Evolutionary conservation across 2,113 vertebrate genomes (phyloP), one percentile per base, ranked within the genome.

Genomic region (Stercorarius parasiticus): DNA sequence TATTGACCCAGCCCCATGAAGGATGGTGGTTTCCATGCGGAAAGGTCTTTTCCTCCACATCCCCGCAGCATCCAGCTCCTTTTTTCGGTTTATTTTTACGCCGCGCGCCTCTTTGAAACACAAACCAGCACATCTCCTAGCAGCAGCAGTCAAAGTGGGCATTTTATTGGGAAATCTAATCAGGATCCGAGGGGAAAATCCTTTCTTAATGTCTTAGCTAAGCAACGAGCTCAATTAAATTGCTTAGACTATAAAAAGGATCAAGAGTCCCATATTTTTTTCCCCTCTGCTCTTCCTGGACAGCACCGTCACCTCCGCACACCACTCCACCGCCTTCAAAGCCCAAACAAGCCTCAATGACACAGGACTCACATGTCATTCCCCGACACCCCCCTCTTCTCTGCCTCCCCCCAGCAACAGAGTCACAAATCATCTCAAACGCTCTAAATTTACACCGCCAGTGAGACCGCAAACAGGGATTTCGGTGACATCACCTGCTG

Each of bases 381-480:
- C 86, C 73, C 20, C 2, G 6, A 58, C 86, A 30, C 49, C 59
- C 22, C 19, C 50, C 45, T 42, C 43, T 4, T 36, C 58, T 74
- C 45, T 17, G 3, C 85, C 53, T 90, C 38, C 84, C 67, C 95
- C 83, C 96, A 80, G 92, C 80, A 96, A 87, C 95, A 82, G 90
- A 94, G 70, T 84, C 72, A 80, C 85, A 94, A 95, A 95, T 92
- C 96, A 92, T 90, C 91, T 96, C 92, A 69, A 97, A 95, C 8
- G 5, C 80, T 79, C 94, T 97, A 96, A 93, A 97, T 97, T 97
- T 97, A 97, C 95, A 53, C 53, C 2, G 0, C 76, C 69, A 58
- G 59, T 5, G 0, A 43, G 52, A 61, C 84, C 71, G 66, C 58
- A 67, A 93, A 72, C 52, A 78, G 79, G 49, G 86, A 96, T 85